Evolutionary conservation across 1,140 invertebrate genomes (phyloP).

Genomic region (Phthorimaea operculella): DNA sequence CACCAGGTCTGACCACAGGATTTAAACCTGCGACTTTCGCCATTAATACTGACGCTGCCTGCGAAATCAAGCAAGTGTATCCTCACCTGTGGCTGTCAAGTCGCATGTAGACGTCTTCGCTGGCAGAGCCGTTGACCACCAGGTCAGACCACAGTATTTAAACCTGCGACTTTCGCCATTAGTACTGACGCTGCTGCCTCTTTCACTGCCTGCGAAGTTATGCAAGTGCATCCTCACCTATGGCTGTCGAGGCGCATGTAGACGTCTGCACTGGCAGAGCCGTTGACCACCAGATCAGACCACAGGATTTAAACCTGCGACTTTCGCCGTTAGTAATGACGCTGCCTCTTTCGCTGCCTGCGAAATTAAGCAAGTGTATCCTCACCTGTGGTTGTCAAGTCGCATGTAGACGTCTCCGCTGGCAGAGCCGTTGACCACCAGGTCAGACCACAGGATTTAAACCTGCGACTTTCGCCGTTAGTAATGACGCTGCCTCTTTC

Average conservation of each 20-base stretch:
- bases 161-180: no score
- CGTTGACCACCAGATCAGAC: conserved; percentile 44
- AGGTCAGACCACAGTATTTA: no score
- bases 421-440: conserved; percentile 31
- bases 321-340: no score
- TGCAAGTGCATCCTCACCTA: conserved; percentile 70
- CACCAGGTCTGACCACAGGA: conserved; percentile 54
- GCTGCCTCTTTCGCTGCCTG: no score
- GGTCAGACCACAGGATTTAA: conserved; percentile 61
- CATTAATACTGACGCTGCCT: no score
- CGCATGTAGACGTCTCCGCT: conserved; percentile 69
- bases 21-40: no score
- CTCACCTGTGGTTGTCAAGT: conserved; percentile 70
- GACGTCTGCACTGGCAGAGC: conserved; percentile 43
- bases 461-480: no score
- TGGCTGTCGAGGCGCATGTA: conserved; percentile 74
- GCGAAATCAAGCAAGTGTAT: no score
- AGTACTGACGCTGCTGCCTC: conserved; percentile 73
- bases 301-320: no score
- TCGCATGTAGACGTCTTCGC: conserved; percentile 69
- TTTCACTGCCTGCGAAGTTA: conserved; percentile 72
- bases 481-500: no score
- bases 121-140: conserved; percentile 24
- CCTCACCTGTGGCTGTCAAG: conserved; percentile 72
- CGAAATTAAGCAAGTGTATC: no score